Percentiles rank a stretch among this genome's conserved stretches.
Evolutionary conservation across 2,888 invertebrate genomes (phyloP).

Genomic region (Drosophila birchii): DNA sequence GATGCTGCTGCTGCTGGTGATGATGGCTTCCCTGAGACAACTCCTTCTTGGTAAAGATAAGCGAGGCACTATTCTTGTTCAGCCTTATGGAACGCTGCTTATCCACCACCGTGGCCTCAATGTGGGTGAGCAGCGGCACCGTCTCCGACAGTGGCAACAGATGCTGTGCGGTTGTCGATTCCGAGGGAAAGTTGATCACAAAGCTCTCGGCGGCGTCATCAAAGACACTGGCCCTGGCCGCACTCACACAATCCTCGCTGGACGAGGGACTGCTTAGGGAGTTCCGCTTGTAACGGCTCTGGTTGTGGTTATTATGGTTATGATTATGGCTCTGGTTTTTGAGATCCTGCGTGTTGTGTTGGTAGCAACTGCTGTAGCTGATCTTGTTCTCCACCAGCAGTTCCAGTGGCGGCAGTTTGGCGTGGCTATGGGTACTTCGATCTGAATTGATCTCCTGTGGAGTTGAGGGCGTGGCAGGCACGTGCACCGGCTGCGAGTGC

Average conservation of each 20-base stretch:
- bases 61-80: conserved; percentile 83
- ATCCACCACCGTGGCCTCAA: conserved; percentile 80
- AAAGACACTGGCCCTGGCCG: conserved; percentile 67
- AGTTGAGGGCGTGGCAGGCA: conserved; percentile 37
- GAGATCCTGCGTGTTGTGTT: conserved; percentile 50
- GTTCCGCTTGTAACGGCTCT: conserved; percentile 10
- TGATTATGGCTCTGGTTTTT: conserved; percentile 29
- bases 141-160: conserved; percentile 82
- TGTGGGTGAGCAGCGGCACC: conserved; percentile 82
- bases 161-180: conserved; percentile 67
- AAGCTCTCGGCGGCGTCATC: conserved; percentile 83
- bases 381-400: conserved; percentile 79
- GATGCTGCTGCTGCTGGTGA: conserved; percentile 11
- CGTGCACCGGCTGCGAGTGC: conserved; percentile 40
- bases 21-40: conserved; percentile 43
- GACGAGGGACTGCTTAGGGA: conserved; percentile 59
- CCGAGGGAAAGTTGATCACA: conserved; percentile 81
- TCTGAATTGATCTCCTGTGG: conserved; percentile 30
- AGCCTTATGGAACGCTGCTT: conserved; percentile 82
- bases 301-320: conserved; percentile 29
- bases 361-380: conserved; percentile 68
- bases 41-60: conserved; percentile 84
- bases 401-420: conserved; percentile 72
- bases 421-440: conserved; percentile 21
- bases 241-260: conserved; percentile 67